A percentile compares a stretch with the other conserved stretches of the same genome.
phyloP scores from a whole-genome alignment of 2,888 invertebrate genomes.

The Stenurella melanura region DNA sequence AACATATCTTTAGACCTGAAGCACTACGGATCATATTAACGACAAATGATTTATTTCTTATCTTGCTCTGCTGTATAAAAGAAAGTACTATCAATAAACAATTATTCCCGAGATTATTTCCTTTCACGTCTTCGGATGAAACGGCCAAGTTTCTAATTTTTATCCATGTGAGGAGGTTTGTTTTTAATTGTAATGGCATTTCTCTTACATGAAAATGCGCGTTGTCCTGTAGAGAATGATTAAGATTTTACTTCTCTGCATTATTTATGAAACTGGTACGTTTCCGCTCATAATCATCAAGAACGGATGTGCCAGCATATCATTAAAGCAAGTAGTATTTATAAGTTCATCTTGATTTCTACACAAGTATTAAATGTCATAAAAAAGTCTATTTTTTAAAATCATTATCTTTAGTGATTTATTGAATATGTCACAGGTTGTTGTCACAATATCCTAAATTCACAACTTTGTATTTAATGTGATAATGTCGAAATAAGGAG shows the following conservation, averaged over 20 bases:
- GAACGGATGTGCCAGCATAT: background rate
- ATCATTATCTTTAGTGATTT: too few species aligned
- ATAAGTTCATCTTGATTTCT: background rate
- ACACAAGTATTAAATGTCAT: too few species aligned
- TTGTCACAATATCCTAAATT: too few species aligned
- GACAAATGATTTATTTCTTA: background rate
- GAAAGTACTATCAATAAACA: conserved; percentile 16
- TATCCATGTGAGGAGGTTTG: conserved; percentile 4
- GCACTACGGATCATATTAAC: too few species aligned
- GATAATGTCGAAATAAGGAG: too few species aligned
- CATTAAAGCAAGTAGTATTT: background rate
- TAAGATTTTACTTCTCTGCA: background rate
- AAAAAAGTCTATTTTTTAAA: too few species aligned
- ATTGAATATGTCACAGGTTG: too few species aligned
- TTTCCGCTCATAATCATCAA: background rate
- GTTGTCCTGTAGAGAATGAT: conserved; percentile 10
- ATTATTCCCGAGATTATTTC: background rate
- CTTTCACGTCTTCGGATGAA: background rate
- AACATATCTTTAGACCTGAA: too few species aligned
- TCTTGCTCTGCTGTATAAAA: background rate
- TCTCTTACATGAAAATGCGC: background rate
- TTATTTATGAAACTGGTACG: background rate
- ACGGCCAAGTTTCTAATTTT: conserved; percentile 19
- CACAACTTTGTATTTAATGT: too few species aligned
- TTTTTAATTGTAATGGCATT: conserved; percentile 14